Evolutionary conservation across 2,797 vertebrate genomes (phyloP).

Genomic region (Sebastolobus altivelis): DNA sequence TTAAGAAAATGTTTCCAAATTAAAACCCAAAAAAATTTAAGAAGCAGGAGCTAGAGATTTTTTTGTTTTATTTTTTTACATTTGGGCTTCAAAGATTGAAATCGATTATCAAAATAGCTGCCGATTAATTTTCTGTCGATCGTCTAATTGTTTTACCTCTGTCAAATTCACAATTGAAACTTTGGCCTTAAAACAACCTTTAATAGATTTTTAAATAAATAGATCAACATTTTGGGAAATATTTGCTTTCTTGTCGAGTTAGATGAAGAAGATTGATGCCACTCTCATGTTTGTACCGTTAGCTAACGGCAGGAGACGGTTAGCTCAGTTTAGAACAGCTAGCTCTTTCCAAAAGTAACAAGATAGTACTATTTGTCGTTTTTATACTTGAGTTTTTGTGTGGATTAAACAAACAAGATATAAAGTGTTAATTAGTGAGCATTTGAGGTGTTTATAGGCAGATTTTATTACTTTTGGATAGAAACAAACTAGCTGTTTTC

Average conservation of each 20-base stretch:
- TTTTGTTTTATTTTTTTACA: too few species aligned
- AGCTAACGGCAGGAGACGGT: too few species aligned
- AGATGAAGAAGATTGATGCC: background rate
- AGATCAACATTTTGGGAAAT: background rate
- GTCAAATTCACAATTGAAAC: background rate
- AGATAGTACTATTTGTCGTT: background rate
- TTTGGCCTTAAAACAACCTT: background rate
- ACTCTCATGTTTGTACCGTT: background rate
- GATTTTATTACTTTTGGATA: background rate
- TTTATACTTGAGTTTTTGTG: background rate
- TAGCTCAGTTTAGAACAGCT: background rate
- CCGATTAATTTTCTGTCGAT: too few species aligned
- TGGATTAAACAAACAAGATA: background rate
- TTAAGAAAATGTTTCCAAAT: background rate
- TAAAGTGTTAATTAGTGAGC: background rate
- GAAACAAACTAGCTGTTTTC: background rate
- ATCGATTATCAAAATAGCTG: background rate
- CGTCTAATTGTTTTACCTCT: background rate
- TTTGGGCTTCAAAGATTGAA: too few species aligned
- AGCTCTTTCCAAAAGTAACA: background rate
- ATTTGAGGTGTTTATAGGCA: background rate
- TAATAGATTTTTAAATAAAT: background rate
- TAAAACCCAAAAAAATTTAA: background rate
- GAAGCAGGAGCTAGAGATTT: too few species aligned
- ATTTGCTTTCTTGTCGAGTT: background rate